A percentile compares a stretch with the other conserved stretches of the same genome.
phyloP scores from a whole-genome alignment of 2,113 vertebrate species.

The Strix aluco region DNA sequence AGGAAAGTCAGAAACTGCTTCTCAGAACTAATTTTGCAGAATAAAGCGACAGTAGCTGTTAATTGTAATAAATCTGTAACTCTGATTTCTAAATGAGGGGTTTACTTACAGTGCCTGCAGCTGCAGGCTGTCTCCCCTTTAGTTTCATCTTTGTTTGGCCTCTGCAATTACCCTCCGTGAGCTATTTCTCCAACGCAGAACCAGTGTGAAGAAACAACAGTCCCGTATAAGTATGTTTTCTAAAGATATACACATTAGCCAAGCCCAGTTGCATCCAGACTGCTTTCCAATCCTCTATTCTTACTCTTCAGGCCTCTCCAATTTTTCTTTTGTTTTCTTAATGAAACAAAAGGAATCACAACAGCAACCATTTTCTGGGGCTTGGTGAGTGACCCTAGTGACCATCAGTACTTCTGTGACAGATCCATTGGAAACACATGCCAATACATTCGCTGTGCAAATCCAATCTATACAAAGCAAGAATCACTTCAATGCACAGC shows the following conservation, averaged over 20 bases:
- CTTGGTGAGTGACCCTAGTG: neutral
- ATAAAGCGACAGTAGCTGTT: neutral
- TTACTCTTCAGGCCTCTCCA: neutral
- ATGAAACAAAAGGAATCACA: neutral
- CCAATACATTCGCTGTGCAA: neutral
- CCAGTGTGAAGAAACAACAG: neutral
- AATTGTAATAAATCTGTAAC: neutral
- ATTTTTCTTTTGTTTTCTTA: neutral
- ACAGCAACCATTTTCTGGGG: neutral
- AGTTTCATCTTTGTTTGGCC: neutral
- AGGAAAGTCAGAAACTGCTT: neutral
- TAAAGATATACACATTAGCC: neutral
- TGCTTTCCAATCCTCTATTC: neutral
- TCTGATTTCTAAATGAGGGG: neutral
- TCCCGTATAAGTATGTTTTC: neutral
- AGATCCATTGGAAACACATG: neutral
- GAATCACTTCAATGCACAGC: neutral
- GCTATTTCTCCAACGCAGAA: neutral
- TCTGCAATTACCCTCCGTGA: neutral
- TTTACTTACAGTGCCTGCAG: neutral
- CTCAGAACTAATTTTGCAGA: neutral
- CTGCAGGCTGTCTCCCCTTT: neutral
- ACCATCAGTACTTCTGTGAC: neutral
- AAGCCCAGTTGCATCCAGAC: neutral
- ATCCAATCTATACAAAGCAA: neutral